phyloP scores from a whole-genome alignment of 2,113 vertebrate genomes.

The Melanerpes formicivorus region DNA sequence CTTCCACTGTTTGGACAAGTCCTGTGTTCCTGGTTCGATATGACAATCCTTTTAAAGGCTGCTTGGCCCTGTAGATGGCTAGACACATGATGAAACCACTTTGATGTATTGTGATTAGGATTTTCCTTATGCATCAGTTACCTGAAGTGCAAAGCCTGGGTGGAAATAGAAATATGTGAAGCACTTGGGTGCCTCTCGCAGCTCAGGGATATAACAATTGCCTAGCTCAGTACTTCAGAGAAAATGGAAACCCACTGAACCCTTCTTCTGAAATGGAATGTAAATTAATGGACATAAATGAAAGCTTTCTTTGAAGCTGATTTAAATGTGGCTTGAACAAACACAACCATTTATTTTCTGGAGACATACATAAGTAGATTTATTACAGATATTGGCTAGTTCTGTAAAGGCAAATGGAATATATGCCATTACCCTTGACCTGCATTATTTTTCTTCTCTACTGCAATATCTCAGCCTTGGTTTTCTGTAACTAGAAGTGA shows the following conservation, averaged over 20 bases:
- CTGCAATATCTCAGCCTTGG: neutral
- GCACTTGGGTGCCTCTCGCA: neutral
- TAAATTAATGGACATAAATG: neutral
- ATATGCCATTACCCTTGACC: neutral
- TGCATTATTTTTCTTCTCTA: neutral
- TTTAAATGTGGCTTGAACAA: neutral
- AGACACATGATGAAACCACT: neutral
- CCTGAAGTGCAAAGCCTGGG: neutral
- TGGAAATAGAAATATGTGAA: constrained; percentile 1
- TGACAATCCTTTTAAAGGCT: neutral
- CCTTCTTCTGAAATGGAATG: neutral
- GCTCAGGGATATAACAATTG: neutral
- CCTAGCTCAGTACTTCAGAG: neutral
- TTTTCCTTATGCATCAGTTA: neutral
- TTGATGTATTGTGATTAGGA: neutral
- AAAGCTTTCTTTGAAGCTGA: neutral
- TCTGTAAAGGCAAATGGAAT: neutral
- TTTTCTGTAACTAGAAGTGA: neutral
- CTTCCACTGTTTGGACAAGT: neutral
- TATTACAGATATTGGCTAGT: neutral
- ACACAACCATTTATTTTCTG: constrained; percentile 11
- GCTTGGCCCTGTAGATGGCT: neutral
- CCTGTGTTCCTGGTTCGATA: neutral
- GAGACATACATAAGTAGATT: neutral
- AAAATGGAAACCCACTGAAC: neutral